A percentile compares a stretch with the other conserved stretches of the same genome.
These are phyloP conservation scores for Montipora cactus DNA, from an alignment of 64 coral and sea anemone species.

Conservation along the genomic window DNA sequence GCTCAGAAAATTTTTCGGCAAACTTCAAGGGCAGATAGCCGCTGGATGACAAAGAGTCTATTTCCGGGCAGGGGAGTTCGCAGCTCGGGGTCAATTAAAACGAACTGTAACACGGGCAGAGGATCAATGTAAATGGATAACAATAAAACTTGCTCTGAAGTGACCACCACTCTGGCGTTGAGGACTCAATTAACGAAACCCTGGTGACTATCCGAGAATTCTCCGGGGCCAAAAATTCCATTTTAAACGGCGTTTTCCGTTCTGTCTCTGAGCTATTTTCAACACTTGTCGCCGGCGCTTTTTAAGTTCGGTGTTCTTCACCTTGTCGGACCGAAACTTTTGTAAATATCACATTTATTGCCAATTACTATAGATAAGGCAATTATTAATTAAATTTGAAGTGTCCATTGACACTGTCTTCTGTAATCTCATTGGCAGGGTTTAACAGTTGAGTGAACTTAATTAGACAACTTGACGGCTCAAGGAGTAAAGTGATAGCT, in stretches of 20 bases:
- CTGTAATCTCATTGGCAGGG: slow-evolving; percentile 86
- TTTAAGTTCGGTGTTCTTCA: slow-evolving; percentile 89
- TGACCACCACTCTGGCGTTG: neutral
- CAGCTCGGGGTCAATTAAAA: slow-evolving; percentile 3
- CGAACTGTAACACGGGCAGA: neutral
- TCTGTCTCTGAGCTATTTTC: slow-evolving; percentile 44
- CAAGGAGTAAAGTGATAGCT: slow-evolving; percentile 83
- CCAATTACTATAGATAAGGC: slow-evolving; percentile 97
- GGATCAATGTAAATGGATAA: neutral
- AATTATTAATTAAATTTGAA: slow-evolving; percentile 99
- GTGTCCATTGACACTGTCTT: slow-evolving; percentile 81
- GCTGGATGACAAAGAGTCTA: slow-evolving; percentile 56
- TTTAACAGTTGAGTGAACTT: slow-evolving; percentile 80
- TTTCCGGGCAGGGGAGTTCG: slow-evolving; percentile 8
- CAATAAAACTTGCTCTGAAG: neutral
- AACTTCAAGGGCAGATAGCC: slow-evolving; percentile 28
- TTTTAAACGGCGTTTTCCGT: slow-evolving; percentile 28
- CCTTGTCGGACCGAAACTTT: slow-evolving; percentile 95
- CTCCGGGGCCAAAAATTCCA: neutral
- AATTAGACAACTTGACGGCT: slow-evolving; percentile 79
- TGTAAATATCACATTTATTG: slow-evolving; percentile 99
- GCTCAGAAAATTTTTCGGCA: slow-evolving; percentile 32
- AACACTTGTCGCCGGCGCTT: slow-evolving; percentile 68
- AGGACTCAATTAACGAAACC: neutral
- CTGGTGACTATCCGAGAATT: neutral